Conservation (phyloP, 1,140 invertebrate genomes). For the Procambarus clarkii region DNA sequence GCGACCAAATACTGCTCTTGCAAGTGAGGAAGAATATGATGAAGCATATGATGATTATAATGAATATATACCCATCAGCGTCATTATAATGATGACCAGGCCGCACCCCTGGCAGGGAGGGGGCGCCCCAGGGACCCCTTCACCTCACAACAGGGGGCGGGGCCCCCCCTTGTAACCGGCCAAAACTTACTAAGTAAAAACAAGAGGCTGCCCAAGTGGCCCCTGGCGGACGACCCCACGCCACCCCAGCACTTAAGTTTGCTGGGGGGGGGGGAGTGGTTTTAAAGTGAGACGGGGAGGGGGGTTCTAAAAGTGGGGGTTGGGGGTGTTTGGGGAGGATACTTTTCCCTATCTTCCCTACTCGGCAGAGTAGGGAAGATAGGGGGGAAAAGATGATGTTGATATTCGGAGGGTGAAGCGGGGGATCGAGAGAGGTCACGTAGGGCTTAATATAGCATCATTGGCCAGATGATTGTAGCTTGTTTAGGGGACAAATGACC, state of each 20-base stretch:
- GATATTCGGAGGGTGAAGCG: not conserved
- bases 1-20: no score
- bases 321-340: not conserved
- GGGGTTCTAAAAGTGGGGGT: not conserved
- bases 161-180: not conserved
- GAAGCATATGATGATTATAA: no score
- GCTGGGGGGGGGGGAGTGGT: not conserved
- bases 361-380: not conserved
- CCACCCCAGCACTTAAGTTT: not conserved
- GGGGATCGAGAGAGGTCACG: not conserved
- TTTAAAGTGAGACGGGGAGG: not conserved
- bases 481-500: slow-evolving; percentile 41
- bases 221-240: no score
- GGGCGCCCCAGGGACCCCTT: no score
- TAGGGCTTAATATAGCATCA: not conserved
- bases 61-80: no score
- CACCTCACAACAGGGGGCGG: not conserved
- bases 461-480: slow-evolving; percentile 43
- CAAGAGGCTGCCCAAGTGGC: no score
- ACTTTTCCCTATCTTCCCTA: no score
- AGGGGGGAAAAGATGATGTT: not conserved
- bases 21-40: no score
- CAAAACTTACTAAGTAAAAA: not conserved
- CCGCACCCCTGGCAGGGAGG: no score
- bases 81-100: no score